Evolutionary conservation across 2,888 invertebrate species (phyloP).

Genomic region (Drosophila sordidula): DNA sequence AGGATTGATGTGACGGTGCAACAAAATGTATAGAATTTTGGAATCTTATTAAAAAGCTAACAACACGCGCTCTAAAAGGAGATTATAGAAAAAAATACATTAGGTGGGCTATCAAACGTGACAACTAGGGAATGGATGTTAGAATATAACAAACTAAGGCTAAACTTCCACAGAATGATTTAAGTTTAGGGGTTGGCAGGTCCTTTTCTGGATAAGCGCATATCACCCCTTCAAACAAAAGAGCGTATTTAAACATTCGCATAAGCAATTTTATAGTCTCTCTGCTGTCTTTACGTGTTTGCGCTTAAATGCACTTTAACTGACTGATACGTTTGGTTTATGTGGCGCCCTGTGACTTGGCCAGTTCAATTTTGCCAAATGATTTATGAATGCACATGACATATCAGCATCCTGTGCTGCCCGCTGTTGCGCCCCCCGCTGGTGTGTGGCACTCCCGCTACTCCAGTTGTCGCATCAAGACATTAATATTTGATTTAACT

Average conservation of each 20-base stretch:
- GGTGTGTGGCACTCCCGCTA: slow-evolving; percentile 8
- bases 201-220: no score
- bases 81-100: no score
- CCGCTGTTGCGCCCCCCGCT: slow-evolving; percentile 26
- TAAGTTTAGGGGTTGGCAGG: no score
- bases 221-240: no score
- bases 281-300: slow-evolving; percentile 21
- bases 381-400: slow-evolving; percentile 84
- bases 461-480: slow-evolving; percentile 60
- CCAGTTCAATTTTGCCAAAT: slow-evolving; percentile 77
- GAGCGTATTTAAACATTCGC: slow-evolving; percentile 10
- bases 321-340: slow-evolving; percentile 49
- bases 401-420: slow-evolving; percentile 82
- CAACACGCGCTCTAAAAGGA: no score
- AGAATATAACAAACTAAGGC: no score
- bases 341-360: slow-evolving; percentile 48
- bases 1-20: no score
- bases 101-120: no score
- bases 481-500: slow-evolving; percentile 71
- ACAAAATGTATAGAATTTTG: no score
- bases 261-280: not conserved
- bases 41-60: no score
- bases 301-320: slow-evolving; percentile 49
- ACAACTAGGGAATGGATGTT: no score
- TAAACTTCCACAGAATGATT: no score